These are phyloP conservation scores for Hyppa rectilinea DNA, from an alignment of 2,888 invertebrate species.

Conservation along the genomic window DNA sequence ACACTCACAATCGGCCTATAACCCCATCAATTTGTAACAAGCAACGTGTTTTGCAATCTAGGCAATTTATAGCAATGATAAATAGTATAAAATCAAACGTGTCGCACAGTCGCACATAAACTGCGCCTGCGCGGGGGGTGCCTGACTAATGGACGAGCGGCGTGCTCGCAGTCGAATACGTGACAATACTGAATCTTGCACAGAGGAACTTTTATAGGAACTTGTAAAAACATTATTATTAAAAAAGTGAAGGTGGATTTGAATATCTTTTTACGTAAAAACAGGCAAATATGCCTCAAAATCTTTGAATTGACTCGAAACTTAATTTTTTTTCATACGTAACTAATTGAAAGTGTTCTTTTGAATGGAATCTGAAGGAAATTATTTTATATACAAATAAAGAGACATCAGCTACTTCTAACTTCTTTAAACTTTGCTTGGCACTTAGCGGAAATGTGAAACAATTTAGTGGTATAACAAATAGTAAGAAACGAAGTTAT, in stretches of 20 bases:
- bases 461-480: no score
- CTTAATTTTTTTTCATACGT: not conserved
- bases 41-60: slow-evolving; percentile 54
- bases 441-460: not conserved
- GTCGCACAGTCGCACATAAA: slow-evolving; percentile 76
- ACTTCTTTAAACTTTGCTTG: not conserved
- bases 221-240: slow-evolving; percentile 5
- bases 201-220: slow-evolving; percentile 32
- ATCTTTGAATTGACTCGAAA: slow-evolving; percentile 1
- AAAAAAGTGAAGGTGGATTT: not conserved
- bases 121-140: slow-evolving; percentile 73
- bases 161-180: slow-evolving; percentile 75
- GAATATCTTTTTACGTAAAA: not conserved
- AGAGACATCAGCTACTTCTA: not conserved
- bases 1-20: slow-evolving; percentile 46
- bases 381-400: not conserved
- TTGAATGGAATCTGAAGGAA: not conserved
- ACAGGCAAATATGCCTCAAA: not conserved
- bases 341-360: not conserved
- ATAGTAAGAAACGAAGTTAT: slow-evolving; percentile 3
- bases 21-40: slow-evolving; percentile 56
- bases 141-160: slow-evolving; percentile 77
- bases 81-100: slow-evolving; percentile 77
- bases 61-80: slow-evolving; percentile 63
- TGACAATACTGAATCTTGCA: slow-evolving; percentile 70